A percentile compares a stretch with the other conserved stretches of the same genome.
phyloP scores from a whole-genome alignment of 2,888 invertebrate species.

The Pterostichus madidus region DNA sequence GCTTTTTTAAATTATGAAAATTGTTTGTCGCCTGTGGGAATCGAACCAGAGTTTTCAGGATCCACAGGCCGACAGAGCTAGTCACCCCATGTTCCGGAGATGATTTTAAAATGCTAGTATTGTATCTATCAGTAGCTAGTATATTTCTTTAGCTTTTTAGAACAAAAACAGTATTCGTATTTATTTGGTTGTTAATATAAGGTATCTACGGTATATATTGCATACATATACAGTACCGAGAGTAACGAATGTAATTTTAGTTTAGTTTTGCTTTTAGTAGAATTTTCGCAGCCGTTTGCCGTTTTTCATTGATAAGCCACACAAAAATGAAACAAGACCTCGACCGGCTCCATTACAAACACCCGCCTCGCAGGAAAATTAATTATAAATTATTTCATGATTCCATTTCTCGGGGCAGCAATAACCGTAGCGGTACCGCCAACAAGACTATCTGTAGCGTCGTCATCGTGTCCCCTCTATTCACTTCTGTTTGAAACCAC shows the following conservation, averaged over 20 bases:
- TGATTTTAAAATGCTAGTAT: too few relatives aligned
- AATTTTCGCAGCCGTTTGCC: constrained; percentile 41
- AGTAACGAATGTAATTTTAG: constrained; percentile 31
- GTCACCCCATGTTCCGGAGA: too few relatives aligned
- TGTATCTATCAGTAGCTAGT: too few relatives aligned
- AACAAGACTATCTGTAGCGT: constrained; percentile 12
- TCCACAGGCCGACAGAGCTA: too few relatives aligned
- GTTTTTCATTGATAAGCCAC: constrained; percentile 52
- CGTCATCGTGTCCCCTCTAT: not conserved
- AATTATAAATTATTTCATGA: constrained; percentile 50
- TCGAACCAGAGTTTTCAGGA: too few relatives aligned
- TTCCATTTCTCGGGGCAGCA: constrained; percentile 39
- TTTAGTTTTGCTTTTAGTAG: constrained; percentile 19
- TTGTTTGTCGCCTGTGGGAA: too few relatives aligned
- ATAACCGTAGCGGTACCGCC: constrained; percentile 12
- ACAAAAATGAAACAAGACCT: constrained; percentile 50
- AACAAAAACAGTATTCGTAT: too few relatives aligned
- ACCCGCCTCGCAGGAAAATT: constrained; percentile 32
- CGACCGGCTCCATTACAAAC: constrained; percentile 24
- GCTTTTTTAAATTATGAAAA: too few relatives aligned
- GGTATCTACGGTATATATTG: too few relatives aligned
- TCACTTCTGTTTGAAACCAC: constrained; percentile 19
- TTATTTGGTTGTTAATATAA: too few relatives aligned
- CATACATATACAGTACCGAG: not conserved
- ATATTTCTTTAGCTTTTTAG: too few relatives aligned